Base-by-base conservation (phyloP, 2,888 invertebrate genomes). In the Xanthorhoe spadicearia region DNA sequence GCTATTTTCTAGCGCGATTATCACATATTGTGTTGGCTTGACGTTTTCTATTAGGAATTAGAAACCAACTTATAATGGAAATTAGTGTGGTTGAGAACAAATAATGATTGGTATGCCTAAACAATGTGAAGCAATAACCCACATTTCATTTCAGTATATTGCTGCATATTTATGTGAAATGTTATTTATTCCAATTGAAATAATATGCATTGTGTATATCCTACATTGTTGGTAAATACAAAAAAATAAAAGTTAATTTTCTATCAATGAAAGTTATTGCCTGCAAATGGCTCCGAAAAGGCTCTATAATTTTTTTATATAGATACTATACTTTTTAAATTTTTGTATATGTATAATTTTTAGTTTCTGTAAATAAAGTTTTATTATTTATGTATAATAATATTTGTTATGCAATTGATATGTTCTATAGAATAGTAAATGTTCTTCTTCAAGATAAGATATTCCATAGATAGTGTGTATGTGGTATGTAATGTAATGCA, bases 21-120 rank as follows among this genome's bases (percentile, higher is more conserved):
- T 64, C 57, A 66, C 59, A 63, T 68, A 64, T 68, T 64, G 68
- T 68, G 54, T 57, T 61, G 61, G 51, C 32, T 64, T 64, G 64
- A 68, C 68, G 58, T 64, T 68, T 68, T 68, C 63, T 59, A 67
- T 67, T 68, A 68, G 53, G 56, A 49, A 53, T 67, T 56, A 64
- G 68, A 68, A 60, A 59, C 32, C 52, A 57, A 52, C 32, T 56
- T 54, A 54, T 54, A 28, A 59, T 67, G 32, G 52, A 60, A 60
- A 63, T 49, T 48, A 8, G 38, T 28, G 49, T 60, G 53, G 49
- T 54, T 61, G 51, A 55, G 49, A 56, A 55, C 55, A 43, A 58
- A 63, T 57, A 56, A 64, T 53, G 60, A 60, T 60, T 15, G 15
- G n/a, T 48, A 46, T 51, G 60, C 9, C 38, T 18, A 57, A 52